Percentiles rank a stretch among this genome's conserved stretches.
Conservation (phyloP, 2,888 invertebrate genomes). For the Euclidia mi region DNA sequence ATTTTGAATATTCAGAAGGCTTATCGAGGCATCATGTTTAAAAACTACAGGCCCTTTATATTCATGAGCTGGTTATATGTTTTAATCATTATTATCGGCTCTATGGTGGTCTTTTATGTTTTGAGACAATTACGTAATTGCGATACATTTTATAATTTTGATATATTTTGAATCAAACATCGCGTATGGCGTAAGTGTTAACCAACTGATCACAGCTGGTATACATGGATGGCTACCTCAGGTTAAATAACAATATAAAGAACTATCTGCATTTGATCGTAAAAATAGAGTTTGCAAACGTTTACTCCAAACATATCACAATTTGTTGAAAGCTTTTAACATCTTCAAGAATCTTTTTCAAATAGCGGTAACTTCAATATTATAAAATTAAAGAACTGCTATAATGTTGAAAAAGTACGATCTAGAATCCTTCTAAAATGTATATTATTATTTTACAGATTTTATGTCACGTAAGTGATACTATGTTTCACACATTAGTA, state of each 20-base stretch:
- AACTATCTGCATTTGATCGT: background rate
- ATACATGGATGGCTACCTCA: background rate
- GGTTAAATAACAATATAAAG: background rate
- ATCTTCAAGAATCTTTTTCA: conserved; percentile 12
- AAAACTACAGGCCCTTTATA: conserved; percentile 2
- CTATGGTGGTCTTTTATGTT: no score
- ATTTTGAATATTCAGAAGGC: background rate
- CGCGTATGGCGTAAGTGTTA: background rate
- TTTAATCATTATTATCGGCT: no score
- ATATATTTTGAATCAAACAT: background rate
- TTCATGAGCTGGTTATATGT: conserved; percentile 6
- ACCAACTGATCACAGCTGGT: background rate
- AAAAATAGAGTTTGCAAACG: background rate
- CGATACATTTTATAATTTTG: background rate
- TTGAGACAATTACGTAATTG: background rate
- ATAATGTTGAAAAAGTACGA: no score
- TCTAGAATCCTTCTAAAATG: no score
- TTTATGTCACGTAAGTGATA: no score
- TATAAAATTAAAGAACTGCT: no score
- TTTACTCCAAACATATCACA: background rate
- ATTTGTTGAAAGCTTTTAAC: conserved; percentile 12
- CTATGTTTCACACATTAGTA: no score
- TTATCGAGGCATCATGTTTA: background rate
- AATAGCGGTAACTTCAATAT: conserved; percentile 6
- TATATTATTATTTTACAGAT: no score